Conservation (phyloP, 2,888 invertebrate genomes). For the Fissipunctia ypsillon region DNA sequence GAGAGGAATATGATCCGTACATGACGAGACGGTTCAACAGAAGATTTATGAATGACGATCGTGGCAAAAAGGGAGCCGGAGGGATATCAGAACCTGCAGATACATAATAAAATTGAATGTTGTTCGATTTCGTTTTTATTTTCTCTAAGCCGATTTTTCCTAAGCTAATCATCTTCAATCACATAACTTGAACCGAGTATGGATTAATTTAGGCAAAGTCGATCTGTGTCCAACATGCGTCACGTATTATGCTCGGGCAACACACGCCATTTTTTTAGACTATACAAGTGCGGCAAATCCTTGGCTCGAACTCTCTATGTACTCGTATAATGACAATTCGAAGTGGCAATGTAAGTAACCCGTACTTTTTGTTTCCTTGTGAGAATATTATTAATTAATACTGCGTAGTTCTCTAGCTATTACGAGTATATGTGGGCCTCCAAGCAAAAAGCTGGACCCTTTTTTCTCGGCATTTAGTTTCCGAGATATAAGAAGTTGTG, state of each 20-base stretch:
- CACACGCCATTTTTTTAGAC: not conserved
- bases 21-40: constrained; percentile 85
- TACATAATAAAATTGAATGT: constrained; percentile 24
- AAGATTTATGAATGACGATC: constrained; percentile 75
- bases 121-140: constrained; percentile 18
- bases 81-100: not conserved
- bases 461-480: too few relatives aligned
- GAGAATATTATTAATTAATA: too few relatives aligned
- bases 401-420: not conserved
- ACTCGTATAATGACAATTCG: not conserved
- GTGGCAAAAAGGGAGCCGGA: constrained; percentile 18
- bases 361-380: too few relatives aligned
- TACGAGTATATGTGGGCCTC: too few relatives aligned
- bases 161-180: not conserved
- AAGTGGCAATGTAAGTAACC: not conserved
- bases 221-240: not conserved
- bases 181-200: not conserved
- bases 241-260: too few relatives aligned
- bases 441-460: too few relatives aligned
- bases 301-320: not conserved
- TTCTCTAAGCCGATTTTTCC: not conserved
- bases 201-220: not conserved
- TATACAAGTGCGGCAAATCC: not conserved
- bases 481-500: too few relatives aligned
- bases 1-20: constrained; percentile 81